phyloP scores from a whole-genome alignment of 1,140 invertebrate genomes.

The Polypedilum pembai region DNA sequence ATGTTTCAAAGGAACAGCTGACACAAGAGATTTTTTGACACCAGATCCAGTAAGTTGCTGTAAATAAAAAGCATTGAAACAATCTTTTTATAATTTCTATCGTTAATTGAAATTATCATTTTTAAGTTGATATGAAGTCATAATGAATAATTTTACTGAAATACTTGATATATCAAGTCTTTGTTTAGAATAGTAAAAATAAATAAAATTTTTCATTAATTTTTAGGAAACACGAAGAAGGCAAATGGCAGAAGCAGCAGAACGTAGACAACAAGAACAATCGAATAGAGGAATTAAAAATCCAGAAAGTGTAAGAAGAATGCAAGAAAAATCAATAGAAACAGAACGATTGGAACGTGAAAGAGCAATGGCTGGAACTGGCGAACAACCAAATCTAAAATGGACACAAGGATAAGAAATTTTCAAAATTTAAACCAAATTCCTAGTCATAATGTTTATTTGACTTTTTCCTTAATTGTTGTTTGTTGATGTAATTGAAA shows the following conservation, averaged over 20 bases:
- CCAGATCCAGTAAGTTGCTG: neutral
- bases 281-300: neutral
- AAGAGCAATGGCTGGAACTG: neutral
- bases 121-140: too few species aligned
- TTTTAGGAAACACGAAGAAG: neutral
- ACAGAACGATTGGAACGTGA: neutral
- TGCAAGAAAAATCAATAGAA: neutral
- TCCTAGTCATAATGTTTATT: too few species aligned
- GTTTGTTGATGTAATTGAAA: too few species aligned
- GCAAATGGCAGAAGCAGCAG: neutral
- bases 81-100: too few species aligned
- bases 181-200: too few species aligned
- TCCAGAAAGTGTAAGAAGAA: neutral
- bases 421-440: too few species aligned
- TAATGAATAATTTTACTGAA: too few species aligned
- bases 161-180: too few species aligned
- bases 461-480: too few species aligned
- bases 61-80: too few species aligned
- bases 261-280: neutral
- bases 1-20: neutral
- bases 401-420: neutral
- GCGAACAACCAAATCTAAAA: neutral
- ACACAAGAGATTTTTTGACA: neutral
- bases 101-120: too few species aligned
- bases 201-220: neutral